Evolutionary conservation across 2,113 vertebrate species (phyloP).

Genomic region (Pachyramphus minor): DNA sequence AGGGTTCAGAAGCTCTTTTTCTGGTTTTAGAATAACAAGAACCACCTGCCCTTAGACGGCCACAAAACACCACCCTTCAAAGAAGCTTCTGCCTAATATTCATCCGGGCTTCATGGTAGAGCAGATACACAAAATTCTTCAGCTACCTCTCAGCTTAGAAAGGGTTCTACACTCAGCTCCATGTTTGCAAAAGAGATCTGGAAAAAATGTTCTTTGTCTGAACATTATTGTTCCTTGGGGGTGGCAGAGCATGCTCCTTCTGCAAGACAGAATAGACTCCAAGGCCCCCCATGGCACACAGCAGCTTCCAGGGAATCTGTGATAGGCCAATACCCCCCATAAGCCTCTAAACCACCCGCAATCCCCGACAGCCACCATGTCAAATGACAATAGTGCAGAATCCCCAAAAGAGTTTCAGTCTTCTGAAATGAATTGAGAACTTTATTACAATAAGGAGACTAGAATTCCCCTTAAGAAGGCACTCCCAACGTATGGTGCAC

Average conservation of each 20-base stretch:
- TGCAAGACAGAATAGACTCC: slow-evolving; percentile 53
- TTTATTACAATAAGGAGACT: slow-evolving; percentile 43
- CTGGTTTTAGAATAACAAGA: background rate
- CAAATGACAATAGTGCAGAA: slow-evolving; percentile 63
- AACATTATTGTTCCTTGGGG: slow-evolving; percentile 54
- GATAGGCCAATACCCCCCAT: slow-evolving; percentile 61
- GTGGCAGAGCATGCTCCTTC: slow-evolving; percentile 59
- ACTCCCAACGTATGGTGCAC: slow-evolving; percentile 27
- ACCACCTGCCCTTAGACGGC: background rate
- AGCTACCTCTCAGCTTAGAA: slow-evolving; percentile 22
- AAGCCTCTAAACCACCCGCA: slow-evolving; percentile 47
- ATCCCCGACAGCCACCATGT: slow-evolving; percentile 47
- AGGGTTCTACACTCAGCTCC: slow-evolving; percentile 11
- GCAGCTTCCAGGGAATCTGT: slow-evolving; percentile 47
- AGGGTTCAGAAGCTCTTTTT: background rate
- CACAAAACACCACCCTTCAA: background rate
- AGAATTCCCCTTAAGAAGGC: slow-evolving; percentile 42
- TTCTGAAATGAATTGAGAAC: slow-evolving; percentile 49
- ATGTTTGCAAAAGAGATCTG: slow-evolving; percentile 48
- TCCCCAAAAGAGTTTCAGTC: slow-evolving; percentile 56
- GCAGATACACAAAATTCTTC: background rate
- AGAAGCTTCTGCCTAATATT: background rate
- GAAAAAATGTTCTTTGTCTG: slow-evolving; percentile 65
- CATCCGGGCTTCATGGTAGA: background rate
- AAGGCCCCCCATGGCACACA: slow-evolving; percentile 58